These are phyloP conservation scores for Gymnothorax reevesii DNA, from an alignment of 2,797 vertebrate species.

Conservation along the genomic window DNA sequence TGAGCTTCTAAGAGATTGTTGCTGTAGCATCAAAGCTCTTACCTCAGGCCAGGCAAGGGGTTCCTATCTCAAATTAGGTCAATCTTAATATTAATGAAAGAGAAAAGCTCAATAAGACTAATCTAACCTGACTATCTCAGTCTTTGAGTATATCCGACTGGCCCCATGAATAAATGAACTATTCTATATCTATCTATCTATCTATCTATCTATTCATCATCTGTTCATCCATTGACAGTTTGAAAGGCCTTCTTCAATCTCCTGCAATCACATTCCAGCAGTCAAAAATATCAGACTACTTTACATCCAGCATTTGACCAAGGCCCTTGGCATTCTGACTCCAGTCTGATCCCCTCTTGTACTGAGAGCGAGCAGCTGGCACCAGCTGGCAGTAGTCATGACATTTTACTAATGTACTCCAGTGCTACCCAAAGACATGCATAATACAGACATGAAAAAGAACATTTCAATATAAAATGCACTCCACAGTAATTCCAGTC, in stretches of 20 bases:
- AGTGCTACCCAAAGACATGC: background rate
- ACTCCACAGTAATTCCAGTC: slow-evolving; percentile 9
- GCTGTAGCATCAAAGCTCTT: too few species aligned
- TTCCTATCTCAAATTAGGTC: too few species aligned
- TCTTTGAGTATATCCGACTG: too few species aligned
- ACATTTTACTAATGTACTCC: slow-evolving; percentile 21
- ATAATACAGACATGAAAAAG: background rate
- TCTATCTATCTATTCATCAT: too few species aligned
- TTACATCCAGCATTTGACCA: slow-evolving; percentile 23
- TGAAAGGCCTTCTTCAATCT: background rate
- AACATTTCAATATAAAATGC: slow-evolving; percentile 1
- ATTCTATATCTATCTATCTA: too few species aligned
- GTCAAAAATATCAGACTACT: slow-evolving; percentile 21
- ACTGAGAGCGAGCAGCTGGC: slow-evolving; percentile 18
- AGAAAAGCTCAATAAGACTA: too few species aligned
- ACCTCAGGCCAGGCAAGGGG: too few species aligned
- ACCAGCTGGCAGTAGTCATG: slow-evolving; percentile 15
- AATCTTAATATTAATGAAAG: too few species aligned
- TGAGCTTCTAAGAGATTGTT: too few species aligned
- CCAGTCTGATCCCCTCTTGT: slow-evolving; percentile 1
- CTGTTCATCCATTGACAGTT: background rate
- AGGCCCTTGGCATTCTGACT: background rate
- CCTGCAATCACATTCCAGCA: slow-evolving; percentile 15
- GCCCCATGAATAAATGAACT: too few species aligned
- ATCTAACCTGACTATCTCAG: too few species aligned